phyloP scores from a whole-genome alignment of 2,888 invertebrate genomes.

The Halictus ligatus region DNA sequence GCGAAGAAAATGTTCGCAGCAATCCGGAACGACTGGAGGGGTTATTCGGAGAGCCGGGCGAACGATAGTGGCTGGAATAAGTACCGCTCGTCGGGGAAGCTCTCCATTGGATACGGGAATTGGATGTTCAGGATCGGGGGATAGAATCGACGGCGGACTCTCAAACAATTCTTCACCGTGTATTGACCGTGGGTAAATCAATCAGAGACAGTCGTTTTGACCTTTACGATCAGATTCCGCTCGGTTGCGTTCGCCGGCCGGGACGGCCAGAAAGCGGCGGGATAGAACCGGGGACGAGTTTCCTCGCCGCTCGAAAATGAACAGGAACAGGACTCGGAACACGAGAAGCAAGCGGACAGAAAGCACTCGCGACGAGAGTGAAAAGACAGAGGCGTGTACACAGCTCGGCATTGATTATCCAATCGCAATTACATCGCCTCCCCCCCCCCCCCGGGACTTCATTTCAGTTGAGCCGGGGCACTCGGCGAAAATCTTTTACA shows the following conservation, averaged over 20 bases:
- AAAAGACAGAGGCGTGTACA: slow-evolving; percentile 7
- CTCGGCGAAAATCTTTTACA: slow-evolving; percentile 51
- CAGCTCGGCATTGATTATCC: slow-evolving; percentile 64
- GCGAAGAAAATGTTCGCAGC: slow-evolving; percentile 58
- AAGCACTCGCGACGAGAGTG: background rate
- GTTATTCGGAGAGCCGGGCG: slow-evolving; percentile 58
- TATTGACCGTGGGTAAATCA: slow-evolving; percentile 75
- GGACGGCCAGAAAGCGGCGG: background rate
- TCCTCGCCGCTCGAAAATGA: background rate
- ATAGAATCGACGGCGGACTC: slow-evolving; percentile 60
- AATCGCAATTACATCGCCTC: slow-evolving; percentile 62
- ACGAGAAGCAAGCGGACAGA: background rate
- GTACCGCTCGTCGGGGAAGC: slow-evolving; percentile 62
- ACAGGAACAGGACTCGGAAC: background rate
- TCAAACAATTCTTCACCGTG: slow-evolving; percentile 72
- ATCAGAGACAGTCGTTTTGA: slow-evolving; percentile 74
- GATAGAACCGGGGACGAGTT: slow-evolving; percentile 8
- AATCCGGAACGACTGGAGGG: slow-evolving; percentile 65
- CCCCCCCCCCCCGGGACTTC: slow-evolving; percentile 20
- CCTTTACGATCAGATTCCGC: slow-evolving; percentile 71
- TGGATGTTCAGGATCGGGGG: slow-evolving; percentile 65
- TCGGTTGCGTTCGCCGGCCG: slow-evolving; percentile 42
- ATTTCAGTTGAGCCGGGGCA: slow-evolving; percentile 39
- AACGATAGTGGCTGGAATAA: slow-evolving; percentile 72
- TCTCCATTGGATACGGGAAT: slow-evolving; percentile 71